Base-by-base conservation (phyloP, 1,140 invertebrate species). In the Trachymyrmex septentrionalis region DNA sequence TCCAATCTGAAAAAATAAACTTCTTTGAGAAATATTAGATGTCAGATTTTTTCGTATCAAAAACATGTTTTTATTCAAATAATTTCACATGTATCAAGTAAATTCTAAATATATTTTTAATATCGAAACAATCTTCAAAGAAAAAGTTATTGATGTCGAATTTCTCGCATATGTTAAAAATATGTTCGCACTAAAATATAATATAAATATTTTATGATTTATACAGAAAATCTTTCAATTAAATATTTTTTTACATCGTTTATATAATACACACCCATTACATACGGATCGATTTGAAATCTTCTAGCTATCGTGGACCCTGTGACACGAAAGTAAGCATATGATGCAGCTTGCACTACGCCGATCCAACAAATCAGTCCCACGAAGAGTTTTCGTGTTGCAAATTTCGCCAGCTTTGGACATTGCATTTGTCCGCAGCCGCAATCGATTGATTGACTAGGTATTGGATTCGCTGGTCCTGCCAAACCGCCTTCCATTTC, bases 401-500 rank as follows among this genome's bases (percentile, higher is more conserved):
- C 96, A 48, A 95, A 96, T 93, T 95, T 96, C 59, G 96, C 95
- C 86, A 96, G 96, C 89, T 93, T 95, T 5, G 96, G 94, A 88
- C 96, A 96, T 85, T 95, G 96, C 59, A 96, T 82, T 55, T 94
- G 95, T 75, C 91, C 95, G 82, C 96, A 96, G 53, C 96, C 96
- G 87, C 96, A 97, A 87, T 97, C 96, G n/a, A 97, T 94, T 82
- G 95, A 95, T 91, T 96, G 95, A 85, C 89, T 89, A 5, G 93
- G 91, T 90, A 94, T 93, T 7, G 94, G 93, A 92, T 95, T 93
- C 6, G 94, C 92, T 80, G 95, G 95, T 48, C 95, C 95, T 14
- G 94, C 91, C 63, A 96, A 91, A n/a, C 92, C 89, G 78, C 94
- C 92, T 85, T 94, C 94, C 50, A 90, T 92, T 81, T 95, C 94